Evolutionary conservation across 2,888 invertebrate species (phyloP).

Genomic region (Lasiommata megera): DNA sequence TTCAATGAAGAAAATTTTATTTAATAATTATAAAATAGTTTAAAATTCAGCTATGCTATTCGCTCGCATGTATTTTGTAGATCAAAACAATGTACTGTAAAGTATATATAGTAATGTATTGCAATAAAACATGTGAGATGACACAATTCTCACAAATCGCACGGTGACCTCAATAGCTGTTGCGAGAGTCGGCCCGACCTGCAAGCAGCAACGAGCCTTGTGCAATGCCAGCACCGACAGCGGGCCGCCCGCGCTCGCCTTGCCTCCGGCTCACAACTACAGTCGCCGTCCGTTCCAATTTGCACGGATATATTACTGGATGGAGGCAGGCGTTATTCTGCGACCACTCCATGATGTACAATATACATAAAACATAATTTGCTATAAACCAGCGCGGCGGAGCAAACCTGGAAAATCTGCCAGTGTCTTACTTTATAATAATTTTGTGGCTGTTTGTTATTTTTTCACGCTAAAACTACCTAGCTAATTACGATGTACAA

Average conservation of each 20-base stretch:
- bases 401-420: too few species aligned
- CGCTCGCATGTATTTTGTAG: not conserved
- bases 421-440: too few species aligned
- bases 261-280: conserved; percentile 4
- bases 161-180: conserved; percentile 76
- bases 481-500: too few species aligned
- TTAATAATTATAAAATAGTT: too few species aligned
- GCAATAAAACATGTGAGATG: conserved; percentile 56
- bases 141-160: conserved; percentile 80
- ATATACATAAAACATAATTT: too few species aligned
- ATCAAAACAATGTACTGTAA: conserved; percentile 2
- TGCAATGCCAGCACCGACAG: conserved; percentile 58
- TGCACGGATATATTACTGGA: not conserved
- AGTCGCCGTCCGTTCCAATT: not conserved
- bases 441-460: too few species aligned
- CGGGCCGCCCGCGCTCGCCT: conserved; percentile 14
- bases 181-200: conserved; percentile 73
- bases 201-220: conserved; percentile 62
- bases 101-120: conserved; percentile 15
- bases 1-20: too few species aligned
- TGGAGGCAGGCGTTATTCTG: too few species aligned
- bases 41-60: too few species aligned
- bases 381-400: too few species aligned
- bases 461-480: too few species aligned
- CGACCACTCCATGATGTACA: too few species aligned